Evolutionary conservation across 2,113 vertebrate species (phyloP), one percentile per base, ranked within the genome.

Genomic region (Corapipo altera): DNA sequence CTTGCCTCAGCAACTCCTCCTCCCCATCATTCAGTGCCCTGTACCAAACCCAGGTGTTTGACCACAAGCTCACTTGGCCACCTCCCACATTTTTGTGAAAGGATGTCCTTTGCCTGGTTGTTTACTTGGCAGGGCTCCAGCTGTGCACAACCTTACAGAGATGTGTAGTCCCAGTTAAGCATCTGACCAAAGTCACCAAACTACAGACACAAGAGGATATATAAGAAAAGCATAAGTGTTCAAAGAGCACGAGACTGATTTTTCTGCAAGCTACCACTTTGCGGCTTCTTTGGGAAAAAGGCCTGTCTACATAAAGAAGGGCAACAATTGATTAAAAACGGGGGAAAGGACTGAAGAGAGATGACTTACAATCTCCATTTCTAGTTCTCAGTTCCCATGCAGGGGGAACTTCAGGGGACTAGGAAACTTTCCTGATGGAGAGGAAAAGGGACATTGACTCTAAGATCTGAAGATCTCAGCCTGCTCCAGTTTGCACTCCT

Each of bases 11-110:
- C 46, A 49, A 3, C 49, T 37, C 35, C 26, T 49, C 27, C n/a
- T 64, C 24, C 71, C 35, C 18, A 19, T 58, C 62, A 19, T n/a
- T n/a, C 0, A 0, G 19, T 23, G 39, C 14, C 4, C 37, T 12
- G 15, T 13, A 52, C 19, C 61, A 51, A 12, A 23, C 21, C 2
- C 1, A 67, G 43, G 27, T 5, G 8, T 39, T 76, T 52, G 33
- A 48, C 20, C 4, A 0, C 26, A 32, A 59, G 26, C 22, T 74
- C 5, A 1, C 28, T 35, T 0, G 0, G 16, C 11, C 19, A 14
- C 7, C 28, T 72, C 30, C 22, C 3, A 3, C 0, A 0, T 54
- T 85, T 65, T 2, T 1, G 14, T 58, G 70, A 35, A 11, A 28
- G 11, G 13, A 5, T 7, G 4, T 39, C 35, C 27, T 85, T 33